These are phyloP conservation scores for Drosophila pallidifrons DNA, from an alignment of 1,140 invertebrate genomes.

Conservation along the genomic window DNA sequence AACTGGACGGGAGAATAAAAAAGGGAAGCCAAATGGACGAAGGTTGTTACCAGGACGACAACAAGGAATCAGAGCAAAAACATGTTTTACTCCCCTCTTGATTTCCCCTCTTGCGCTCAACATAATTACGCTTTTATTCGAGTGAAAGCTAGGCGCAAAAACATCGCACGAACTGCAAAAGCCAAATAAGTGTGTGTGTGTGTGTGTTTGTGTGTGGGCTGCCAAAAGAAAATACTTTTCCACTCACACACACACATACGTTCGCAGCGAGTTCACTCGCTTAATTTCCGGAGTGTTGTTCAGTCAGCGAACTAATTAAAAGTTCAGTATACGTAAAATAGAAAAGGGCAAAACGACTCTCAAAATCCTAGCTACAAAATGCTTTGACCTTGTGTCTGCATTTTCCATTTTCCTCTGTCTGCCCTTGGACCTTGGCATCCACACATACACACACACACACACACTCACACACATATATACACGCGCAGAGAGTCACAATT, in stretches of 20 bases:
- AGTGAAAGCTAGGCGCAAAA: constrained; percentile 24
- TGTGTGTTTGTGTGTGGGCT: constrained; percentile 15
- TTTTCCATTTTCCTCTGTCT: constrained; percentile 43
- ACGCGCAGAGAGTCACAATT: neutral
- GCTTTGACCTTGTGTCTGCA: constrained; percentile 46
- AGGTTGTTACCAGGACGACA: constrained; percentile 30
- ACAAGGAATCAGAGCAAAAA: constrained; percentile 26
- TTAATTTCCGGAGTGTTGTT: constrained; percentile 81
- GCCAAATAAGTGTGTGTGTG: neutral
- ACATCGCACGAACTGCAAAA: constrained; percentile 1
- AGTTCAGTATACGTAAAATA: constrained; percentile 70
- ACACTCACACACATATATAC: neutral
- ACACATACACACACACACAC: neutral
- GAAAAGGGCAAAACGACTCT: constrained; percentile 49
- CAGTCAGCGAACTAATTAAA: constrained; percentile 76
- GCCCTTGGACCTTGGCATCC: constrained; percentile 23
- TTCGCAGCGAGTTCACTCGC: constrained; percentile 53
- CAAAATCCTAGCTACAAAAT: constrained; percentile 44
- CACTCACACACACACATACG: constrained; percentile 30
- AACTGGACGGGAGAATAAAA: neutral
- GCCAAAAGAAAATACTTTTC: constrained; percentile 41
- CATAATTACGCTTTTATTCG: constrained; percentile 56
- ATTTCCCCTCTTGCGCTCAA: constrained; percentile 4
- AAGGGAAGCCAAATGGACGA: constrained; percentile 5
- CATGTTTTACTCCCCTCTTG: neutral